Evolutionary conservation across 1,140 invertebrate species (phyloP).

Genomic region (Lucilia sericata): DNA sequence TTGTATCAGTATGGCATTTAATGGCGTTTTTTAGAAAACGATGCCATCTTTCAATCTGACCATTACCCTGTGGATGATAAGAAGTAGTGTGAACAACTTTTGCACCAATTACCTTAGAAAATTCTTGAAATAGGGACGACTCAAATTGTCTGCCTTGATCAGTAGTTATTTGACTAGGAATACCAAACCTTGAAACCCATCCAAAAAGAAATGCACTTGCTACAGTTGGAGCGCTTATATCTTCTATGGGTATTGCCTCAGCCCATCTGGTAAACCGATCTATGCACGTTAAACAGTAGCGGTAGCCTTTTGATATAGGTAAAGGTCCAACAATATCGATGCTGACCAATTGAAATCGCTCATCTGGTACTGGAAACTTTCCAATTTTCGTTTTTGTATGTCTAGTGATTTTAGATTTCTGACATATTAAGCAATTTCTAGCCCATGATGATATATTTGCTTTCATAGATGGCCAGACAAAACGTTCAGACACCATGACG

Average conservation of each 20-base stretch:
- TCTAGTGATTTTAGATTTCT: not conserved
- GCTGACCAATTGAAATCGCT: constrained; percentile 21
- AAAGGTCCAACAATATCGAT: constrained; percentile 43
- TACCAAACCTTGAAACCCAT: constrained; percentile 62
- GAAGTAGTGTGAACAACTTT: constrained; percentile 53
- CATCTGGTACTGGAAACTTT: not conserved
- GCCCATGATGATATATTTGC: not conserved
- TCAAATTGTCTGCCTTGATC: constrained; percentile 65
- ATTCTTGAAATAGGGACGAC: constrained; percentile 49
- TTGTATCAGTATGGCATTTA: constrained; percentile 40
- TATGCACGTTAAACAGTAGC: constrained; percentile 25
- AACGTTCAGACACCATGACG: not conserved
- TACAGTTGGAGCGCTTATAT: constrained; percentile 53
- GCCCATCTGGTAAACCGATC: constrained; percentile 42
- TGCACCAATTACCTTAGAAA: constrained; percentile 45
- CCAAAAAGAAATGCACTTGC: constrained; percentile 53
- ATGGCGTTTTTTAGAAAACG: constrained; percentile 34
- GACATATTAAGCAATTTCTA: not conserved
- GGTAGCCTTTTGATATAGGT: constrained; percentile 14
- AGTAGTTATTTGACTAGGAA: constrained; percentile 62
- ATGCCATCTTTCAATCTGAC: constrained; percentile 31
- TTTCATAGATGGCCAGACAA: constrained; percentile 9
- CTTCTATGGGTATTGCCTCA: constrained; percentile 51
- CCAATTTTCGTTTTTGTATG: not conserved
- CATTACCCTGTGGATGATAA: constrained; percentile 54